These are phyloP conservation scores for Apodemus speciosus DNA, from an alignment of 2,113 vertebrate species.

Conservation along the genomic window DNA sequence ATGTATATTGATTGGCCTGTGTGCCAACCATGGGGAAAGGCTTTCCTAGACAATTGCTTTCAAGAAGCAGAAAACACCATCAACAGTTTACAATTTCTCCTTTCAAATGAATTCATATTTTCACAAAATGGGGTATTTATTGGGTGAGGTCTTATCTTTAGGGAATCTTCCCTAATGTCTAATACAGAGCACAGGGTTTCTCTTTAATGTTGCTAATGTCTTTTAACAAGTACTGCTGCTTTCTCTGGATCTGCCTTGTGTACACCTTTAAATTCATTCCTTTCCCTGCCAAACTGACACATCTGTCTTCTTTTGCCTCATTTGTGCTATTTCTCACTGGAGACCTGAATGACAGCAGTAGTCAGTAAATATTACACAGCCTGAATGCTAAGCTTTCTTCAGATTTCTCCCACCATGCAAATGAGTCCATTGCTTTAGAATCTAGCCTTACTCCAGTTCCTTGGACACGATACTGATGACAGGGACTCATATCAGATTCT, in stretches of 20 bases:
- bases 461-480: background rate
- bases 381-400: background rate
- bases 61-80: background rate
- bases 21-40: background rate
- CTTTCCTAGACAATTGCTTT: background rate
- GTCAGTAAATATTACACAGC: background rate
- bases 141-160: background rate
- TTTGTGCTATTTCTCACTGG: background rate
- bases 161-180: background rate
- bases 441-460: background rate
- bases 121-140: background rate
- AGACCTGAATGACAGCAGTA: background rate
- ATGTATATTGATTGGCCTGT: background rate
- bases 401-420: background rate
- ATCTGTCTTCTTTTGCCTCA: background rate
- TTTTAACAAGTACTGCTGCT: background rate
- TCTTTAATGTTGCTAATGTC: background rate
- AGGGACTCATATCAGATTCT: background rate
- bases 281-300: background rate
- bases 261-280: background rate
- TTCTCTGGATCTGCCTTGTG: background rate
- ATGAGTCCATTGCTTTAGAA: background rate
- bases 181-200: background rate
- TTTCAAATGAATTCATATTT: background rate
- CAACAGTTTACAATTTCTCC: background rate